A percentile compares a stretch with the other conserved stretches of the same genome.
These are phyloP conservation scores for Brachystomella parvula DNA, from an alignment of 1,140 invertebrate genomes.

Conservation along the genomic window DNA sequence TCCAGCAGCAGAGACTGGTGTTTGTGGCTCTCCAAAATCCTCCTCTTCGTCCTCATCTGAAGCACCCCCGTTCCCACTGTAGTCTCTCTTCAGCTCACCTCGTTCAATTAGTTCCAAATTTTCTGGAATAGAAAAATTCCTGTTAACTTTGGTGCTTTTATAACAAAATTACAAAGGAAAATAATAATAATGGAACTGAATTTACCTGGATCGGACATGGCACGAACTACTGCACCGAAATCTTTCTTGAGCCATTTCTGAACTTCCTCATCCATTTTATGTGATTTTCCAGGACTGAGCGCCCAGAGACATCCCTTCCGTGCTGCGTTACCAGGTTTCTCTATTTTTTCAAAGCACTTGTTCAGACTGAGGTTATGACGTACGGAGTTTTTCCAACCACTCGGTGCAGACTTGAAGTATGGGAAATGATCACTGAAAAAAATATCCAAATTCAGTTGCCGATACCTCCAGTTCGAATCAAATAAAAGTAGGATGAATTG, in stretches of 20 bases:
- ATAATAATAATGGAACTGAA: conserved; percentile 5
- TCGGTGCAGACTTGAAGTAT: conserved; percentile 93
- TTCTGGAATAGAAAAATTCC: conserved; percentile 47
- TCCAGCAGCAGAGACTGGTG: conserved; percentile 25
- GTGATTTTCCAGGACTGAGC: conserved; percentile 85
- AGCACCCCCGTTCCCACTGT: conserved; percentile 45
- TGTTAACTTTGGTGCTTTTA: background rate
- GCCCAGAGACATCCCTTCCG: conserved; percentile 82
- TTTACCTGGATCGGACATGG: conserved; percentile 79
- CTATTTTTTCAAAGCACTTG: conserved; percentile 97
- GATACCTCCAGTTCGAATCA: background rate
- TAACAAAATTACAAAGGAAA: background rate
- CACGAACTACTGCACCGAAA: conserved; percentile 61
- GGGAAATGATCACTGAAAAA: conserved; percentile 86
- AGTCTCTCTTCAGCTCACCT: conserved; percentile 69
- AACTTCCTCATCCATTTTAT: conserved; percentile 96
- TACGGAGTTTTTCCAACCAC: conserved; percentile 96
- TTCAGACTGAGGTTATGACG: conserved; percentile 91
- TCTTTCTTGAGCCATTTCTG: conserved; percentile 93
- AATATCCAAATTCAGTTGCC: conserved; percentile 1
- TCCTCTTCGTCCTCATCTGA: conserved; percentile 48
- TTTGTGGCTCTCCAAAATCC: conserved; percentile 40
- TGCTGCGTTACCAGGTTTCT: conserved; percentile 59
- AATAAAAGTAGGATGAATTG: conserved; percentile 12
- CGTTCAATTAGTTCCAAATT: conserved; percentile 69